Base-by-base conservation (phyloP, 2,113 vertebrate species). In the Smithornis capensis region DNA sequence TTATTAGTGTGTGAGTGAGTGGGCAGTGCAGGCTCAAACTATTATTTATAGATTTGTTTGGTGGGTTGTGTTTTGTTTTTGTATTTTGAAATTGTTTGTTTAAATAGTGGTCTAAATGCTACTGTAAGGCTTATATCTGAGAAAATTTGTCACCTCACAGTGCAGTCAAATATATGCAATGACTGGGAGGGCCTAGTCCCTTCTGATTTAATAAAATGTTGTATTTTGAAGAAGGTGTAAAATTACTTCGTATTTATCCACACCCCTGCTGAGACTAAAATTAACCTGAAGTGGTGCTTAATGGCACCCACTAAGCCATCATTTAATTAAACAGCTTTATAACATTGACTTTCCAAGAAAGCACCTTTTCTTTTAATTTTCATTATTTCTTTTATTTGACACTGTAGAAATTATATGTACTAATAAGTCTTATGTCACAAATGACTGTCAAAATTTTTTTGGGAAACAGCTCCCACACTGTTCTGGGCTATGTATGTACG, bases 191-290 rank as follows among this genome's bases (percentile, higher is more conserved):
- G 49, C 74, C 35, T 65, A 8, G 17, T 76, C 45, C 49, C 29
- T 79, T 83, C 70, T 80, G 83, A 73, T 50, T 59, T 87, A 76
- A 93, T 70, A 64, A 94, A 93, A 52, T 53, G 28, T 38, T 90
- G 70, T 92, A 73, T 86, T 64, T 92, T 50, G 53, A 86, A 80
- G 71, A 76, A 90, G 83, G 69, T 60, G 27, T 86, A 92, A 87
- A 92, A 91, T 77, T 50, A 42, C 25, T 87, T 96, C 64, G 73
- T 94, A 74, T 95, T 95, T 91, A 87, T 95, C 76, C 75, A 74
- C 75, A 83, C 47, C 33, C 82, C 90, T 86, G 70, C 78, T 89
- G 86, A 92, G 86, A 79, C 38, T 64, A 89, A 87, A 96, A 91
- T 93, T 83, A 95, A 70, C 40, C 60, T 94, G 71, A 85, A 93